Evolutionary conservation across 1,140 invertebrate species (phyloP), one percentile per base, ranked within the genome.

Genomic region (Lithobius niger): DNA sequence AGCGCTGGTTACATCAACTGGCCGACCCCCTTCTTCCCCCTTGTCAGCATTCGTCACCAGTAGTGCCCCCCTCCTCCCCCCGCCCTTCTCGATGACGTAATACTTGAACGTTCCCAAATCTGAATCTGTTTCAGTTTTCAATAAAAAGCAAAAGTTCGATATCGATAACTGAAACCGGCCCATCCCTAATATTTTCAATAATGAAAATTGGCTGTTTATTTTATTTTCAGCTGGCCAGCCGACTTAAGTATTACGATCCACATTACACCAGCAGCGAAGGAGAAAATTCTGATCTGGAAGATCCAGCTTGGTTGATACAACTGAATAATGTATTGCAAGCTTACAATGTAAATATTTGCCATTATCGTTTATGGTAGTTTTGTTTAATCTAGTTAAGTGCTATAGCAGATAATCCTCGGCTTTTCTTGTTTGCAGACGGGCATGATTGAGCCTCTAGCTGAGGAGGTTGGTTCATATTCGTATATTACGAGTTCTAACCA

Each of bases 191-290:
- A 36, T 10, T 36, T 36, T 36, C 31, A 36, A 36, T 10, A 10
- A 36, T 36, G 6, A n/a, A 36, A 36, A 10, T 36, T 36, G n/a
- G 31, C 6, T 36, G 6, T 47, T 47, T 47, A 45, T 24, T 58
- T 56, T 22, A 60, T 15, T 58, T 60, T 13, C 56, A 75, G 57
- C 67, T 88, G 56, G 80, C 82, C 1, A 80, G 82, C 63, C 73
- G 80, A 56, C 74, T 94, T 43, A 88, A 89, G 66, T 85, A 83
- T 65, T 78, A 82, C 61, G 88, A 94, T 75, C 85, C 85, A 3
- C 69, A 79, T 51, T 76, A 70, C 44, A 74, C 72, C 45, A 67
- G 68, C 25, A 62, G 58, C n/a, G 64, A 64, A 42, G 69, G 65
- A 27, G 67, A 67, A 56, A 55, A 59, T 48, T 54, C 56, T 16